Base-by-base conservation (phyloP, 2,113 vertebrate species). In the Oncorhynchus masou region DNA sequence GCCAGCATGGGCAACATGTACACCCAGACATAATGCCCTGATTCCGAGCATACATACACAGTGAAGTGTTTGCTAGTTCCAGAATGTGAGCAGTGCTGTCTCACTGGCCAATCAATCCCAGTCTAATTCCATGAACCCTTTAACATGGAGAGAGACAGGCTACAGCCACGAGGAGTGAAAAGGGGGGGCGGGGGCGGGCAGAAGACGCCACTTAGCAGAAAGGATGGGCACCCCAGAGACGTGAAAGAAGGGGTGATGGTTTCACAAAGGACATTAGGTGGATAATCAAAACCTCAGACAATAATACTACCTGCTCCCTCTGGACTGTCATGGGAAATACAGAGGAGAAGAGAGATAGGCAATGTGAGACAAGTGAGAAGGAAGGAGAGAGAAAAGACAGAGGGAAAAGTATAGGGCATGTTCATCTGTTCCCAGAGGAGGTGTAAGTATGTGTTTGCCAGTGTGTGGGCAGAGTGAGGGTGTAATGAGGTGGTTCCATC, bases 401-500 rank as follows among this genome's bases (percentile, higher is more conserved):
- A 25, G 25, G 25, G 65, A 24, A 71, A 79, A 73, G 84, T 59
- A 86, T 29, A 74, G 75, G 69, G 24, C 25, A 69, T 80, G 48
- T 60, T 68, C 62, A 81, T 86, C 88, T 75, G 68, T 78, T 84
- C 85, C 81, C 84, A 77, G 79, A 75, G 84, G 83, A 88, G 76
- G 45, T 25, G 48, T 54, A 48, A 24, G 70, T 71, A 49, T 59
- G 76, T 77, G 83, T 79, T 78, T 83, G 80, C 76, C 85, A 88
- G 83, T 69, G 68, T 87, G 87, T 84, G 85, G 84, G 79, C 79
- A 78, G 83, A 13, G 76, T 77, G 82, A 74, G 81, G 88, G 82
- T 85, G 88, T 93, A 92, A 94, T 92, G 84, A 92, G 34, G 84
- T 89, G 90, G 86, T 91, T 90, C 72, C 71, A 80, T 80, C 79